These are phyloP conservation scores for Nyctereutes procyonoides DNA, from an alignment of 2,113 vertebrate species.

Conservation along the genomic window DNA sequence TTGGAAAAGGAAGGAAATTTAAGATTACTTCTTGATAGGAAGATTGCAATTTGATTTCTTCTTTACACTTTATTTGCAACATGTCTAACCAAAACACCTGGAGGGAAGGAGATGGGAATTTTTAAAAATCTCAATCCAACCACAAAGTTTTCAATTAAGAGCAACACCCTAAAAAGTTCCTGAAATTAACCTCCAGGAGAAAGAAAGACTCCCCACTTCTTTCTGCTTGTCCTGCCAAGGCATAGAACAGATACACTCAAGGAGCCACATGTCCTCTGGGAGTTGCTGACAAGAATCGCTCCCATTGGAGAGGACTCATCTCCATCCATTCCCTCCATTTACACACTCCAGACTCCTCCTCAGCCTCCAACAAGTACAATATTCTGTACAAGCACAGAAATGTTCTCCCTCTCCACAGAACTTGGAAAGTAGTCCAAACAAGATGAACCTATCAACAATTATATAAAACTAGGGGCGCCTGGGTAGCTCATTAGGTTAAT, in stretches of 20 bases:
- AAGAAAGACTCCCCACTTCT: not conserved
- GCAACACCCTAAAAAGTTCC: not conserved
- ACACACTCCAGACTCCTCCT: not conserved
- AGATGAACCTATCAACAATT: not conserved
- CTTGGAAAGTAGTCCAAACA: not conserved
- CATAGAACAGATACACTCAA: fast-evolving
- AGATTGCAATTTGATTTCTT: not conserved
- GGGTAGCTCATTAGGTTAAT: not conserved
- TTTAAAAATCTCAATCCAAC: not conserved
- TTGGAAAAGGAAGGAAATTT: not conserved
- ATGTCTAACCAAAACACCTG: not conserved
- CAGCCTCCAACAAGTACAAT: not conserved
- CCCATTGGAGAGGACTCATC: too few relatives aligned
- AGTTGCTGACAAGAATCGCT: fast-evolving
- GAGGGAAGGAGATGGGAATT: not conserved
- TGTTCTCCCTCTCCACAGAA: not conserved
- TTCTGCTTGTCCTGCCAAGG: not conserved
- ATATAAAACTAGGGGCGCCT: not conserved
- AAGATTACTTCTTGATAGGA: not conserved
- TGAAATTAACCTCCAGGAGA: not conserved
- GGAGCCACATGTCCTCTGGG: not conserved
- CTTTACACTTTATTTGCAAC: not conserved
- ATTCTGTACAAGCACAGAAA: not conserved
- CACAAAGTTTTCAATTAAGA: not conserved
- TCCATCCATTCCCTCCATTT: not conserved